phyloP scores from a whole-genome alignment of 2,888 invertebrate species.

The Dryobota labecula region DNA sequence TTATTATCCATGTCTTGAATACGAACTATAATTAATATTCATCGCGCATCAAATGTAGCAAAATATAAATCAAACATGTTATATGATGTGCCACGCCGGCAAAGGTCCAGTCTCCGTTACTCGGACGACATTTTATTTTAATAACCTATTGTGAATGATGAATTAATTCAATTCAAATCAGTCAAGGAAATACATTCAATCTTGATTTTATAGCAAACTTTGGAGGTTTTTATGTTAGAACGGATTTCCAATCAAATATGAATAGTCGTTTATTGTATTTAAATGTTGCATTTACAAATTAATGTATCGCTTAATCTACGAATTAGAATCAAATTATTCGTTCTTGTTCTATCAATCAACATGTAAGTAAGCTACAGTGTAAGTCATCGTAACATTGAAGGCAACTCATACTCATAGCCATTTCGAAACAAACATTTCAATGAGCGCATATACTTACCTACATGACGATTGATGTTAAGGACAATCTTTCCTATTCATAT shows the following conservation, averaged over 20 bases:
- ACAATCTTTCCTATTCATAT: constrained; percentile 61
- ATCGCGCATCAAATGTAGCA: constrained; percentile 47
- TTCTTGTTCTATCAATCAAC: constrained; percentile 32
- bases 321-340: constrained; percentile 20
- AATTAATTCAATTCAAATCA: constrained; percentile 39
- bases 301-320: constrained; percentile 18
- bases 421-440: constrained; percentile 48
- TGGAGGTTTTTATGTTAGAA: constrained; percentile 30
- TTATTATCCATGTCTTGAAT: constrained; percentile 54
- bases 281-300: constrained; percentile 48
- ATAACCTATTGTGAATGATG: constrained; percentile 30
- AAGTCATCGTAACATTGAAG: constrained; percentile 42
- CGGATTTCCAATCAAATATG: constrained; percentile 32
- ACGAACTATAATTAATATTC: constrained; percentile 54
- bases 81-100: constrained; percentile 23
- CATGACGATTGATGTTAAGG: constrained; percentile 59
- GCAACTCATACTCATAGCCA: constrained; percentile 22
- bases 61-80: constrained; percentile 56
- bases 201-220: constrained; percentile 29
- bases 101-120: neutral
- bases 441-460: constrained; percentile 23
- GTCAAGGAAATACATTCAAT: constrained; percentile 52
- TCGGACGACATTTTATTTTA: neutral
- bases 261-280: constrained; percentile 42
- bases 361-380: constrained; percentile 19